Conservation (phyloP, 2,797 vertebrate species). For the Tenualosa ilisha region DNA sequence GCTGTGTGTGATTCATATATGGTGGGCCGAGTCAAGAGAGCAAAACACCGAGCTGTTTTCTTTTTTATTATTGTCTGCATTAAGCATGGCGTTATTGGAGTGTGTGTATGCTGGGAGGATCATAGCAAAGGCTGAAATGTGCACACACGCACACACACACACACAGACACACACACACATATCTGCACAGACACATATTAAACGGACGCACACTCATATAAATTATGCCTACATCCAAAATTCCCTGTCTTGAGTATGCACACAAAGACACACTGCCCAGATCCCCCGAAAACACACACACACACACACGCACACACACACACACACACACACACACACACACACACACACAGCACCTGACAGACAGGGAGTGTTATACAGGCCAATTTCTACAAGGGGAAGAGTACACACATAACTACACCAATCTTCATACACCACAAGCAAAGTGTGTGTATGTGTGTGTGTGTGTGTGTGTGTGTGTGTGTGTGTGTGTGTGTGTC, state of each 20-base stretch:
- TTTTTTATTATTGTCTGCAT: slow-evolving; percentile 30
- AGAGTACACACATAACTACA: neutral
- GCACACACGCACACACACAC: neutral
- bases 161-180: neutral
- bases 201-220: no score
- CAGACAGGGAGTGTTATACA: neutral
- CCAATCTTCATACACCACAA: neutral
- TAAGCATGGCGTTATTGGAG: neutral
- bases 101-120: neutral
- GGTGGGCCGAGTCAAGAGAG: slow-evolving; percentile 13
- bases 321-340: neutral
- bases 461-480: no score
- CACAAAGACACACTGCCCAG: neutral
- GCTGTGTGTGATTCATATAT: slow-evolving; percentile 40
- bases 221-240: neutral
- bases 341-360: neutral
- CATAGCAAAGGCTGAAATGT: neutral
- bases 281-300: no score
- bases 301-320: no score
- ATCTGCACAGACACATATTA: neutral
- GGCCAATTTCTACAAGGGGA: neutral
- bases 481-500: no score
- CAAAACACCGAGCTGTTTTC: slow-evolving; percentile 32
- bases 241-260: neutral
- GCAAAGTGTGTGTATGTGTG: no score